These are phyloP conservation scores for Gnatocerus cornutus DNA, from an alignment of 2,888 invertebrate species.

Conservation along the genomic window DNA sequence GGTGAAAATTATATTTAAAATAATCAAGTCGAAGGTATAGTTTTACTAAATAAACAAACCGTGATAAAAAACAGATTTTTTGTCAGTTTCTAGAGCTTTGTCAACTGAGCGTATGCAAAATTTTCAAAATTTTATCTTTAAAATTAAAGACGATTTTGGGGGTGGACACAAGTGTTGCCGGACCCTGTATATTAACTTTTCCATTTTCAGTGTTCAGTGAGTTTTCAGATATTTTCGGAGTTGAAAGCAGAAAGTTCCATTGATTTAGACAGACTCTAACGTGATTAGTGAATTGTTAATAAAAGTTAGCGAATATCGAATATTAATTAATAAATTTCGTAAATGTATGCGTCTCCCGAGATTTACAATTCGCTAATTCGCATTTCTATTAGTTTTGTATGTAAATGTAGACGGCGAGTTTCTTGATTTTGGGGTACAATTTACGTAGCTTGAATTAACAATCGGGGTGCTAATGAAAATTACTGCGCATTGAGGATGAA, in stretches of 20 bases:
- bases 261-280: slow-evolving; percentile 2
- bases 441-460: slow-evolving; percentile 58
- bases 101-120: too few species aligned
- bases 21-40: too few species aligned
- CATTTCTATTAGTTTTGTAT: slow-evolving; percentile 59
- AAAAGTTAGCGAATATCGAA: slow-evolving; percentile 49
- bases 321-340: slow-evolving; percentile 53
- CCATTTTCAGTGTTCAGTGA: too few species aligned
- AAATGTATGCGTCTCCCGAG: slow-evolving; percentile 52
- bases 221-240: too few species aligned
- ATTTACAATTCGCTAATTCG: slow-evolving; percentile 55
- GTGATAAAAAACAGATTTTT: too few species aligned
- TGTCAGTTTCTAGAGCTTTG: too few species aligned
- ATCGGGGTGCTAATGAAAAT: slow-evolving; percentile 58
- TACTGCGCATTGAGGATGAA: slow-evolving; percentile 54
- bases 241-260: slow-evolving; percentile 2
- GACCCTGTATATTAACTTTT: too few species aligned
- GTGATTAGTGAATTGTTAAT: slow-evolving; percentile 15
- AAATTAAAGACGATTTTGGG: too few species aligned
- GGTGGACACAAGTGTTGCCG: too few species aligned
- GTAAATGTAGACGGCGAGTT: slow-evolving; percentile 56
- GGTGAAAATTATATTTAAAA: too few species aligned
- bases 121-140: too few species aligned
- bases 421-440: slow-evolving; percentile 57
- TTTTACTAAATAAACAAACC: too few species aligned